A percentile compares a stretch with the other conserved stretches of the same genome.
Conservation (phyloP, 2,113 vertebrate genomes). For the Struthio camelus region DNA sequence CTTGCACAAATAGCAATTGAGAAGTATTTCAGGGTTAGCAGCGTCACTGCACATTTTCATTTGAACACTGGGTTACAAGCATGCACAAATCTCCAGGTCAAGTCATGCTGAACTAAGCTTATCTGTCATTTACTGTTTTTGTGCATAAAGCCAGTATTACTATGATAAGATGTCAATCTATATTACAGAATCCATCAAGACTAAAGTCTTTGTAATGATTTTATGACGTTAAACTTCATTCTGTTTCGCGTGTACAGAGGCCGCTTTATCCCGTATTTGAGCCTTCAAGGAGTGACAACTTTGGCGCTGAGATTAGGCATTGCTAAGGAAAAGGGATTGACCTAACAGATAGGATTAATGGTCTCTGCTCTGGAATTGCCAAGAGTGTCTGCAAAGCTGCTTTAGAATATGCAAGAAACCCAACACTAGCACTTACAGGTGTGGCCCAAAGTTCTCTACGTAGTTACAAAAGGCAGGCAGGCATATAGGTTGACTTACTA, state of each 20-base stretch:
- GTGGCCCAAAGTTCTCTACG: neutral
- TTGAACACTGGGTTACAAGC: neutral
- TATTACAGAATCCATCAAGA: fast-evolving
- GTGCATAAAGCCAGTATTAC: fast-evolving
- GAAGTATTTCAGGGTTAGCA: neutral
- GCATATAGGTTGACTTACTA: neutral
- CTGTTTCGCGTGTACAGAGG: neutral
- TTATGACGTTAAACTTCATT: neutral
- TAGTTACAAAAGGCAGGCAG: neutral
- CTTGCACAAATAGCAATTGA: neutral
- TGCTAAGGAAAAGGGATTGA: neutral
- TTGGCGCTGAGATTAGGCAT: neutral
- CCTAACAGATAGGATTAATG: neutral
- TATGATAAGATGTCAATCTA: neutral
- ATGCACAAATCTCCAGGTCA: neutral
- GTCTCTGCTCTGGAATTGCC: neutral
- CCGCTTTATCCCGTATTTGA: fast-evolving
- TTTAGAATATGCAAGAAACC: neutral
- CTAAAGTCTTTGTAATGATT: neutral
- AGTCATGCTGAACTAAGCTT: neutral
- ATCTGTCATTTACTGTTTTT: neutral
- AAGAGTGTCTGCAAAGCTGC: neutral
- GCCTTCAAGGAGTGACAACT: neutral
- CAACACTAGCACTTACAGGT: neutral
- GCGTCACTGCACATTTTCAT: neutral